A percentile compares a stretch with the other conserved stretches of the same genome.
phyloP scores from a whole-genome alignment of 2,797 vertebrate species.

The Pampus argenteus region DNA sequence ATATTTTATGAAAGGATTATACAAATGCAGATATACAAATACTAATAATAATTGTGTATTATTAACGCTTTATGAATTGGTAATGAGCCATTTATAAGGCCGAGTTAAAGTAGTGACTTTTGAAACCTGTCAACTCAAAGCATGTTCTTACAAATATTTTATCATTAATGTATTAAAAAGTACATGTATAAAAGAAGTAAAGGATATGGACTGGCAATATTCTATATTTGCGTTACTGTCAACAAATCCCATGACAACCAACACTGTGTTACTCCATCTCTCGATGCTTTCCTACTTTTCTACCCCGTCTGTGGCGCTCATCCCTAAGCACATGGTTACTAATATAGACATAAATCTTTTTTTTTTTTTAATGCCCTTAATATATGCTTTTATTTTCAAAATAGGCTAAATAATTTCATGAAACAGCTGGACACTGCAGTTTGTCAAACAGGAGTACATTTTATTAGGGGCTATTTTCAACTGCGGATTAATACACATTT shows the following conservation, averaged over 20 bases:
- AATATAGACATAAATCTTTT: not conserved
- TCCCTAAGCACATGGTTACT: too few species aligned
- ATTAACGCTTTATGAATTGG: not conserved
- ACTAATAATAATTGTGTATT: too few species aligned
- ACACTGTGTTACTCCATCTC: not conserved
- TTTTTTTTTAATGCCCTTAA: not conserved
- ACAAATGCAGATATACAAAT: too few species aligned
- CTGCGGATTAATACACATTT: not conserved
- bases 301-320: not conserved
- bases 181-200: not conserved
- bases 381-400: not conserved
- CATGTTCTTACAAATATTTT: not conserved
- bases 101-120: not conserved
- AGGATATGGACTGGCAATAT: not conserved
- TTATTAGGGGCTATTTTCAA: conserved; percentile 4
- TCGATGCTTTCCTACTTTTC: not conserved
- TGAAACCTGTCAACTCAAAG: not conserved
- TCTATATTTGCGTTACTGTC: not conserved
- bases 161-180: not conserved
- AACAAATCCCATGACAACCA: not conserved
- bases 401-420: not conserved
- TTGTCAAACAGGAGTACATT: not conserved
- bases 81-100: not conserved
- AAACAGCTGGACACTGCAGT: too few species aligned
- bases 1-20: not conserved